phyloP scores from a whole-genome alignment of 2,888 invertebrate genomes.

The Drosophila recens region DNA sequence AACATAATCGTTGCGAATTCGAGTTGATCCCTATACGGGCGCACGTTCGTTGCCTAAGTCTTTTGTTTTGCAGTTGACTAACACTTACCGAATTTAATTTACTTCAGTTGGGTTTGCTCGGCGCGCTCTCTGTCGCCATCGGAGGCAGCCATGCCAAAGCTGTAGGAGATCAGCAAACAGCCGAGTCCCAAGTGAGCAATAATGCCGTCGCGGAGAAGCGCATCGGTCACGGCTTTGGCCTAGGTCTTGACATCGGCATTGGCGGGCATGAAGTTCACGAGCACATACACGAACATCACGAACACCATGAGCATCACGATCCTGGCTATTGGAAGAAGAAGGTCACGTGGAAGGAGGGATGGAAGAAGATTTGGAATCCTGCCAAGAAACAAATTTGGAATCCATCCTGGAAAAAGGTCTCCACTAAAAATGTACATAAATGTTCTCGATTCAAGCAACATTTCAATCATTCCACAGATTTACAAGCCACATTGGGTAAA shows the following conservation, averaged over 20 bases:
- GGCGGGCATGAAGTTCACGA: slow-evolving; percentile 82
- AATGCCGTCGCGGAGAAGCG: slow-evolving; percentile 87
- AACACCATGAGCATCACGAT: slow-evolving; percentile 85
- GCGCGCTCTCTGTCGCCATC: slow-evolving; percentile 71
- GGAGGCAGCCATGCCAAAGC: slow-evolving; percentile 90
- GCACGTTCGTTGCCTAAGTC: slow-evolving; percentile 65
- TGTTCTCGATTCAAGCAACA: neutral
- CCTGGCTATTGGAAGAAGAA: slow-evolving; percentile 93
- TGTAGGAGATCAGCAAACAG: slow-evolving; percentile 87
- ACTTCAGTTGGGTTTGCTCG: slow-evolving; percentile 78
- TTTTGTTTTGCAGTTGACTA: slow-evolving; percentile 47
- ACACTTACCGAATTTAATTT: slow-evolving; percentile 17
- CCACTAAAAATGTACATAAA: accelerated
- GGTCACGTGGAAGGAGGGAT: slow-evolving; percentile 90
- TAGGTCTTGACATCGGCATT: slow-evolving; percentile 70
- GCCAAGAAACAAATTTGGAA: slow-evolving; percentile 90
- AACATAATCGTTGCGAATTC: slow-evolving; percentile 65
- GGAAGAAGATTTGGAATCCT: slow-evolving; percentile 91
- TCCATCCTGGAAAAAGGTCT: slow-evolving; percentile 88
- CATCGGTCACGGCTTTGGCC: slow-evolving; percentile 86
- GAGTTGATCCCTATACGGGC: slow-evolving; percentile 38
- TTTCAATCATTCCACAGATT: slow-evolving; percentile 85
- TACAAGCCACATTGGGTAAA: slow-evolving; percentile 93
- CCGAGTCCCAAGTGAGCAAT: slow-evolving; percentile 85
- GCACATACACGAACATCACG: slow-evolving; percentile 87